A percentile compares a stretch with the other conserved stretches of the same genome.
These are phyloP conservation scores for Hydrochoerus hydrochaeris DNA, from an alignment of 2,113 vertebrate genomes.

Conservation along the genomic window DNA sequence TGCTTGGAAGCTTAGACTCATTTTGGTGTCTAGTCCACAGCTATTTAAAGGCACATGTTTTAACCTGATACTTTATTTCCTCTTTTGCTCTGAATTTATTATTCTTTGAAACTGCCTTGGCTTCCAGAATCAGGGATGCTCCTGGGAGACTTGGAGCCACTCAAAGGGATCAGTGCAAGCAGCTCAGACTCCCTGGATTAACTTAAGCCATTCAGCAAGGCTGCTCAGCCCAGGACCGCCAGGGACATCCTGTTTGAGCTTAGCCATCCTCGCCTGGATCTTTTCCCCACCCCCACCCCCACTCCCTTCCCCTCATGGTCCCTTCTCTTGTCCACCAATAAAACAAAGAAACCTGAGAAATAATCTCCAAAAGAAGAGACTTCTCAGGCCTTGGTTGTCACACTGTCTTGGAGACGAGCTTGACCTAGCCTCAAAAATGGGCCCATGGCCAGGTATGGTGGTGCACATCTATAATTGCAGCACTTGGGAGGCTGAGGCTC, in stretches of 20 bases:
- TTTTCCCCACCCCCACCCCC: slow-evolving; percentile 46
- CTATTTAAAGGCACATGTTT: slow-evolving; percentile 69
- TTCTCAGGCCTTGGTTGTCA: slow-evolving; percentile 90
- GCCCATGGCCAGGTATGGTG: background rate
- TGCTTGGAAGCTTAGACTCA: slow-evolving; percentile 32
- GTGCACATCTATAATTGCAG: background rate
- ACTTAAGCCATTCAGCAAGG: slow-evolving; percentile 84
- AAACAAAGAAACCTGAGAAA: slow-evolving; percentile 87
- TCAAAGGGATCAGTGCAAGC: slow-evolving; percentile 65
- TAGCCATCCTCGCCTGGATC: slow-evolving; percentile 86
- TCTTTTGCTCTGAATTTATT: background rate
- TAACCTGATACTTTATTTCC: slow-evolving; percentile 62
- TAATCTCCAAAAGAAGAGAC: slow-evolving; percentile 89
- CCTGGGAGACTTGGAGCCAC: slow-evolving; percentile 65
- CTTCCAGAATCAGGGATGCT: slow-evolving; percentile 58
- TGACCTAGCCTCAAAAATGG: slow-evolving; percentile 71
- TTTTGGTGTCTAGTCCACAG: slow-evolving; percentile 58
- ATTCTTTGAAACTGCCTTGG: slow-evolving; percentile 31
- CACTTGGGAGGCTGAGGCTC: background rate
- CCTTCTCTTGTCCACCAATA: slow-evolving; percentile 84
- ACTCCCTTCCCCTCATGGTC: slow-evolving; percentile 15
- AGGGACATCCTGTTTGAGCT: slow-evolving; percentile 91
- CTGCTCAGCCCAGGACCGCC: slow-evolving; percentile 86
- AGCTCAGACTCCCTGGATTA: slow-evolving; percentile 86
- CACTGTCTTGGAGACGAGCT: slow-evolving; percentile 89